Base-by-base conservation (phyloP, 2,797 vertebrate species). In the Aselliscus stoliczkanus region DNA sequence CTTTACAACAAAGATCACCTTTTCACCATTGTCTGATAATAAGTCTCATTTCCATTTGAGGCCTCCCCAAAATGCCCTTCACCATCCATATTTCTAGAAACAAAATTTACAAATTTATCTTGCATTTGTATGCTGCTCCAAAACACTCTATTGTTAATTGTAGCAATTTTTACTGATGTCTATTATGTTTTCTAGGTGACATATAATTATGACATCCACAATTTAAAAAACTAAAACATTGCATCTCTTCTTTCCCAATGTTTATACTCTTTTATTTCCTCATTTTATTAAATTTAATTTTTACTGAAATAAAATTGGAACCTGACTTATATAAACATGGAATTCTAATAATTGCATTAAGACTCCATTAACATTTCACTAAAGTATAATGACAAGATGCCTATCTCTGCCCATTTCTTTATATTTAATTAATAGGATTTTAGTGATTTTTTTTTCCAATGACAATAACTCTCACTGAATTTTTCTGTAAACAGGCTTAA, bases 311-410 rank as follows among this genome's bases (percentile, higher is more conserved):
- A n/a, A 86, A 8, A 69, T 52, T 86, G 21, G 6, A 93, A 70
- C 21, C 29, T 90, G 27, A 64, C 23, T 42, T 9, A 56, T 56
- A 44, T 47, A 39, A 86, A 37, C 82, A 50, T 70, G 27, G 56
- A 97, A 91, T 88, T 95, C 10, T 37, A 75, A 50, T 77, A 67
- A 29, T 94, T 91, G 73, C 25, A 90, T 85, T 88, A 44, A 87
- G 17, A 72, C 6, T 90, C 18, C 60, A 37, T 81, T 89, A 94
- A 93, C 82, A 80, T 60, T 67, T 37, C 27, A 73, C 42, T 73
- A 52, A 85, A 34, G 13, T 76, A 23, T 72, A 72, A 25, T 84
- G 31, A 44, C 7, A 58, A 85, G 29, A 69, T 75, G 27, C 17
- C 18, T 69, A 17, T 31, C 7, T 92, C 44, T 65, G 29, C 15